These are phyloP conservation scores for Tupaia chinensis DNA, from an alignment of 2,113 vertebrate genomes.

Conservation along the genomic window DNA sequence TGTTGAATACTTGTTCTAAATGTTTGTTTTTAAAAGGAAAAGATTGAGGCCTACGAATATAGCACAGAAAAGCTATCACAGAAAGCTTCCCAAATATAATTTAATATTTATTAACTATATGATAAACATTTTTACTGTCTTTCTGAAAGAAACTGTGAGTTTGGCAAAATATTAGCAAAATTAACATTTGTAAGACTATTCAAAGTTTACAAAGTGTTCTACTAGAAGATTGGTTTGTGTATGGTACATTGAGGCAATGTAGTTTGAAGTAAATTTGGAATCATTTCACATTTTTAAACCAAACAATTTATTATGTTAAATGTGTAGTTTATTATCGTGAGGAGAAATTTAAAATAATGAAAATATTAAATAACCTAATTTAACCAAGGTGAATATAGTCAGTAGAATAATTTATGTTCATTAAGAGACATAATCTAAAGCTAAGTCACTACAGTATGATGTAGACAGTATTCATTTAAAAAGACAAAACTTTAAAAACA, in stretches of 20 bases:
- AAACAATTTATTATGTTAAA: background rate
- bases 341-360: background rate
- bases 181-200: background rate
- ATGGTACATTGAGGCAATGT: background rate
- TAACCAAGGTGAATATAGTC: background rate
- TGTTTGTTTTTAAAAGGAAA: background rate
- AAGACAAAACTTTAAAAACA: background rate
- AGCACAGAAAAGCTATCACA: background rate
- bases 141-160: background rate
- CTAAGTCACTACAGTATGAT: background rate
- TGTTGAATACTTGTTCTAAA: background rate
- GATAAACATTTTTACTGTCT: background rate
- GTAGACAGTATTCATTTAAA: background rate
- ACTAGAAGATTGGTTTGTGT: background rate
- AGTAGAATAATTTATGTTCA: background rate
- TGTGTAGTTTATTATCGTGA: background rate
- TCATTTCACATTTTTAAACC: background rate
- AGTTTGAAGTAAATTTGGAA: background rate
- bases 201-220: background rate
- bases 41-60: background rate
- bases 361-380: background rate
- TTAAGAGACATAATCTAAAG: background rate
- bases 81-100: background rate
- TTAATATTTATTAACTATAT: background rate
- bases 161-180: background rate